Evolutionary conservation across 2,888 invertebrate genomes (phyloP), one percentile per base, ranked within the genome.

Genomic region (Mellilla xanthometata): DNA sequence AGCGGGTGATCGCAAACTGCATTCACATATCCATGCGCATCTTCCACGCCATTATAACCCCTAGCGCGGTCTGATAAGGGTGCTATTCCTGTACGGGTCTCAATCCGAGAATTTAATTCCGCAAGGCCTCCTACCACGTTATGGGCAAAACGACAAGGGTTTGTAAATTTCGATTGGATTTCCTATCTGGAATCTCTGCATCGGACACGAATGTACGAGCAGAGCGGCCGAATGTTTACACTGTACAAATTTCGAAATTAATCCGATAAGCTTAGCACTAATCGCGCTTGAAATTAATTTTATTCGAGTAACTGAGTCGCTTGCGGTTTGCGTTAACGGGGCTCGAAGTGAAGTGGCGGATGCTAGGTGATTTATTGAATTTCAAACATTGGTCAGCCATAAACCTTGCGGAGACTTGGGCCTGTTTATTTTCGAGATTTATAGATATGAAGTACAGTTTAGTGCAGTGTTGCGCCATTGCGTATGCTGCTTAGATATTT

Each of bases 161-260:
- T 82, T 80, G 82, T 81, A 79, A 81, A 84, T 85, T 82, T 80
- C 80, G 82, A 86, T 85, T 84, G 84, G 78, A 78, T 82, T 80
- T 73, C 68, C 76, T 87, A 87, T 87, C 86, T 81, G 45, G 35
- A 75, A 77, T 72, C 85, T 85, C 75, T 83, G 82, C 76, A 73
- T 60, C 65, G 70, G 77, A 75, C 77, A 44, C 46, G 46, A 74
- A 72, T 68, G 70, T 76, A 72, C 76, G 71, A 64, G 72, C 78
- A 76, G 78, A 79, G 76, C 73, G 80, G 78, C 82, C 79, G 79
- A 85, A 86, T 84, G 85, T 85, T 85, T 79, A 81, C 81, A 77
- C 65, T 42, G 52, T 36, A 56, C 56, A 54, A 82, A 85, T 84
- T 83, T 84, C 67, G 74, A 82, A 81, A 81, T 79, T 80, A 81